Percentiles rank a stretch among this genome's conserved stretches.
Evolutionary conservation across 2,797 vertebrate species (phyloP).

Genomic region (Urocyon cinereoargenteus): DNA sequence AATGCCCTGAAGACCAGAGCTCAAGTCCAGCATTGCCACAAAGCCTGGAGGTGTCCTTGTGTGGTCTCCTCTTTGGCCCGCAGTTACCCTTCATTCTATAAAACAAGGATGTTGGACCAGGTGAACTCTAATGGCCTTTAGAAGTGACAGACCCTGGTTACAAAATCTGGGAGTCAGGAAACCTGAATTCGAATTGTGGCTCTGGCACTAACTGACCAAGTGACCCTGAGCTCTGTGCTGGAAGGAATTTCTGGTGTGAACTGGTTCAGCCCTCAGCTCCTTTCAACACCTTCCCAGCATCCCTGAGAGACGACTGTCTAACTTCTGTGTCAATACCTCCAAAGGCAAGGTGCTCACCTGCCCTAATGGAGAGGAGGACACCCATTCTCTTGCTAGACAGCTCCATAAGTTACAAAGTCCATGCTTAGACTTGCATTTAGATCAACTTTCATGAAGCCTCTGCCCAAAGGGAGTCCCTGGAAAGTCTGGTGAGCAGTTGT

Average conservation of each 20-base stretch:
- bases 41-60: background rate
- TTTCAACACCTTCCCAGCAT: background rate
- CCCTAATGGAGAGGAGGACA: background rate
- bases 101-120: background rate
- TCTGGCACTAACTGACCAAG: background rate
- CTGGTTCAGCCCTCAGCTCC: background rate
- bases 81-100: background rate
- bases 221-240: background rate
- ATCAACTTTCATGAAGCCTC: background rate
- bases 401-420: background rate
- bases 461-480: background rate
- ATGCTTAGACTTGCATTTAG: background rate
- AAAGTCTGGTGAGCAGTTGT: fast-evolving
- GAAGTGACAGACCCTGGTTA: background rate
- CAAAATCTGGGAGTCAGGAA: background rate
- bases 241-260: background rate
- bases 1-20: background rate
- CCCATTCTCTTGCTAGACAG: background rate
- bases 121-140: background rate
- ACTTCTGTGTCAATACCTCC: background rate
- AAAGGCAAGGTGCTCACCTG: too few species aligned
- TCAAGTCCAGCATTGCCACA: background rate
- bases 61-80: background rate
- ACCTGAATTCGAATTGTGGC: background rate
- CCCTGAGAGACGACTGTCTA: background rate